Conservation (phyloP, 2,888 invertebrate species). For the Scaptomyza tumidula region DNA sequence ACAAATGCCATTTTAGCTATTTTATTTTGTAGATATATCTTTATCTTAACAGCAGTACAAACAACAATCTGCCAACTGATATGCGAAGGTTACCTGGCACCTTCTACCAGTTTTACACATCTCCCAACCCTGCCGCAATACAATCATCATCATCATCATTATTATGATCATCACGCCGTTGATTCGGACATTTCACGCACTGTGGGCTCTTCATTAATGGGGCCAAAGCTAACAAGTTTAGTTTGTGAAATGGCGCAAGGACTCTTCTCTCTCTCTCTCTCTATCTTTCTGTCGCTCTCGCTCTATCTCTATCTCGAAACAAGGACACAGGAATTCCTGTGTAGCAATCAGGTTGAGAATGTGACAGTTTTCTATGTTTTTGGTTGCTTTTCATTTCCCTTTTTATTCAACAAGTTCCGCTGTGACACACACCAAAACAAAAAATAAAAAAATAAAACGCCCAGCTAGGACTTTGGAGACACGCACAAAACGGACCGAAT, state of each 20-base stretch:
- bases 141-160: constrained; percentile 5
- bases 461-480: constrained; percentile 33
- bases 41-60: not conserved
- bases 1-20: not conserved
- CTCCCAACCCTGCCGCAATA: constrained; percentile 1
- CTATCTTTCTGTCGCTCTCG: not conserved
- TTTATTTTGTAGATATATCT: constrained; percentile 2
- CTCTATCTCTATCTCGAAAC: not conserved
- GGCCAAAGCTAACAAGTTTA: constrained; percentile 45
- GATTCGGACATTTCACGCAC: constrained; percentile 51
- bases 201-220: constrained; percentile 32
- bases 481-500: constrained; percentile 43
- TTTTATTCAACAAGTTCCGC: constrained; percentile 76
- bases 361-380: constrained; percentile 59
- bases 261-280: not conserved
- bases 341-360: constrained; percentile 63
- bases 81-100: constrained; percentile 19
- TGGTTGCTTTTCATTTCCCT: constrained; percentile 68
- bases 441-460: not conserved
- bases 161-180: constrained; percentile 19
- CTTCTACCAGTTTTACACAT: constrained; percentile 27
- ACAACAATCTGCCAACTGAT: not conserved
- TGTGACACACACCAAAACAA: constrained; percentile 13
- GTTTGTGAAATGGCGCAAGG: constrained; percentile 8
- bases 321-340: constrained; percentile 61